These are phyloP conservation scores for Hirtodrosophila cameraria DNA, from an alignment of 2,888 invertebrate species.

Conservation along the genomic window DNA sequence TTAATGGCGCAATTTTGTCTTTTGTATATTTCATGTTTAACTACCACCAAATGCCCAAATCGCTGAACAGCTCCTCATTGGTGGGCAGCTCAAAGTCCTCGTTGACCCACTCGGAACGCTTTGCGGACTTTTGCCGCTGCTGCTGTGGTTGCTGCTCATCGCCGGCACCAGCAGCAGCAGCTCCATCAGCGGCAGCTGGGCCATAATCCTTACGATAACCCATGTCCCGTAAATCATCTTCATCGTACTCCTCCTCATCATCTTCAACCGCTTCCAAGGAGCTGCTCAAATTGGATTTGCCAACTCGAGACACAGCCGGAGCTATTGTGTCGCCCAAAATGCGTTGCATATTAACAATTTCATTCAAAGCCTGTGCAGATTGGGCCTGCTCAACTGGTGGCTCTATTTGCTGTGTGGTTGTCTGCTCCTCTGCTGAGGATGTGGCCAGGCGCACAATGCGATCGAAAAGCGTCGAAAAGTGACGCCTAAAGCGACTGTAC, in stretches of 20 bases:
- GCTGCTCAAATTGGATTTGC: conserved; percentile 38
- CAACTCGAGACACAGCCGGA: conserved; percentile 6
- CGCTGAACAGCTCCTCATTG: conserved; percentile 80
- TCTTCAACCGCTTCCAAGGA: conserved; percentile 80
- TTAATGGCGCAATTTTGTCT: too few relatives aligned
- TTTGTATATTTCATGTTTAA: background rate
- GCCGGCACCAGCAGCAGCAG: conserved; percentile 3
- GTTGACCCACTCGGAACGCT: conserved; percentile 79
- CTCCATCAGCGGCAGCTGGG: background rate
- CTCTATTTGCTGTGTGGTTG: conserved; percentile 11
- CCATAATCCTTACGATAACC: conserved; percentile 80
- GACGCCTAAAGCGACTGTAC: conserved; percentile 80
- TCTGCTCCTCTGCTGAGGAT: conserved; percentile 39
- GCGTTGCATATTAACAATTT: conserved; percentile 62
- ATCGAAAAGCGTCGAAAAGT: conserved; percentile 81
- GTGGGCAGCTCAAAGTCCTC: conserved; percentile 80
- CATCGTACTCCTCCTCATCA: conserved; percentile 78
- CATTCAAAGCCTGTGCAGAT: conserved; percentile 30
- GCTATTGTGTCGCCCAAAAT: conserved; percentile 48
- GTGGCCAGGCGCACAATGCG: conserved; percentile 79
- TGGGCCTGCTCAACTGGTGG: conserved; percentile 1
- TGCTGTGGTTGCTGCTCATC: background rate
- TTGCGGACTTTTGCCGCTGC: conserved; percentile 8
- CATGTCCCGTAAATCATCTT: conserved; percentile 76
- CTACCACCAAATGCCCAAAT: conserved; percentile 82